Evolutionary conservation across 2,888 invertebrate species (phyloP), one percentile per base, ranked within the genome.

Genomic region (Lomographa bimaculata): DNA sequence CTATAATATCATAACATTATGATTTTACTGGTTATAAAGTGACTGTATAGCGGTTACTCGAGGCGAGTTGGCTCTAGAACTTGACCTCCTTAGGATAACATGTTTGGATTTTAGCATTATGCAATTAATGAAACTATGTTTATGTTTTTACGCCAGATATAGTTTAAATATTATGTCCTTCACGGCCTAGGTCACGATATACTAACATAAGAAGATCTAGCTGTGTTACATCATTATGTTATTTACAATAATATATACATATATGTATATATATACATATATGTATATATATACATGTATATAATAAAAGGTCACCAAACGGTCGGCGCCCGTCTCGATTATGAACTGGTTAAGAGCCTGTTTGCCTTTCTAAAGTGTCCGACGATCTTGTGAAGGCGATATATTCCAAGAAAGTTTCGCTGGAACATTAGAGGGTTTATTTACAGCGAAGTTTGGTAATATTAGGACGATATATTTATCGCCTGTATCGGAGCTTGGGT

Each of bases 71-170:
- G 64, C 62, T 65, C 65, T 69, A 73, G 79, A 82, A 82, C 82
- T 82, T 83, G 81, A 79, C 82, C 81, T 69, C 77, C 70, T 81
- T 81, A 66, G 48, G 47, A 56, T 63, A 78, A 76, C 71, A 68
- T 64, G 76, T 78, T 77, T 69, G 57, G 54, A 58, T 68, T 72
- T 72, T 66, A 67, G 67, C 64, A 58, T 77, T 71, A 74, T 72
- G 71, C 74, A 76, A 78, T 75, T 64, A 61, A 65, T 60, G 50
- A 54, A 49, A 58, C 59, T 63, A 59, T 64, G 60, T 66, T 57
- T 59, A 56, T 55, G 54, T 68, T 69, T 70, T 68, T 62, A 60
- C 63, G 64, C 64, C 64, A 63, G 50, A 62, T 57, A 62, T 57
- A 20, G 41, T 47, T 44, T 40, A 50, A 53, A 54, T 63, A 57